Evolutionary conservation across 2,888 invertebrate species (phyloP).

Genomic region (Petrophora chlorosata): DNA sequence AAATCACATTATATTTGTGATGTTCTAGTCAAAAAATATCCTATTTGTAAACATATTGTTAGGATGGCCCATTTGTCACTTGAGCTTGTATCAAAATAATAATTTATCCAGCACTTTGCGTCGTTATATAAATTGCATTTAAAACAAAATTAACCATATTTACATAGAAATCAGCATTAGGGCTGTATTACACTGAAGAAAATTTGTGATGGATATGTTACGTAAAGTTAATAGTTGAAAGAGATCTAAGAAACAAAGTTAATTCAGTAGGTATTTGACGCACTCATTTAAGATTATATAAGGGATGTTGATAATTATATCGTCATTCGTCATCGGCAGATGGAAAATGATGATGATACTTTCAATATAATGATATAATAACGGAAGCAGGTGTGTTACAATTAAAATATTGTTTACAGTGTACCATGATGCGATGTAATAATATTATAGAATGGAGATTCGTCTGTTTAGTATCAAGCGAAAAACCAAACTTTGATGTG

Average conservation of each 20-base stretch:
- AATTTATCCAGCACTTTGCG: conserved; percentile 27
- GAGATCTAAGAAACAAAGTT: too few species aligned
- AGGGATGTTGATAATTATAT: not conserved
- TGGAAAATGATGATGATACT: too few species aligned
- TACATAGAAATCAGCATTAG: conserved; percentile 26
- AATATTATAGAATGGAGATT: not conserved
- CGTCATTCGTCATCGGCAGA: too few species aligned
- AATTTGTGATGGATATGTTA: conserved; percentile 6
- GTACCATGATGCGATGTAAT: not conserved
- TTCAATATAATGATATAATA: too few species aligned
- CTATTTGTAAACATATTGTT: conserved; percentile 9
- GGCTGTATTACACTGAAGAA: conserved; percentile 4
- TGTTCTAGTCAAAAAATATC: not conserved
- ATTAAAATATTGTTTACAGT: not conserved
- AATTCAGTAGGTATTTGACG: not conserved
- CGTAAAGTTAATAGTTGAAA: too few species aligned
- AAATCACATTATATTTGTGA: not conserved
- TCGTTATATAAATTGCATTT: conserved; percentile 29
- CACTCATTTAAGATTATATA: not conserved
- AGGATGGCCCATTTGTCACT: conserved; percentile 21
- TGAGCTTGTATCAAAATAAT: conserved; percentile 27
- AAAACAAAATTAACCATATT: conserved; percentile 27
- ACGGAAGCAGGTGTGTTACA: not conserved
- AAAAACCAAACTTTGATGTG: too few species aligned
- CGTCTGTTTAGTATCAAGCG: not conserved